phyloP scores from a whole-genome alignment of 2,797 vertebrate species.

The Chrysolophus pictus region DNA sequence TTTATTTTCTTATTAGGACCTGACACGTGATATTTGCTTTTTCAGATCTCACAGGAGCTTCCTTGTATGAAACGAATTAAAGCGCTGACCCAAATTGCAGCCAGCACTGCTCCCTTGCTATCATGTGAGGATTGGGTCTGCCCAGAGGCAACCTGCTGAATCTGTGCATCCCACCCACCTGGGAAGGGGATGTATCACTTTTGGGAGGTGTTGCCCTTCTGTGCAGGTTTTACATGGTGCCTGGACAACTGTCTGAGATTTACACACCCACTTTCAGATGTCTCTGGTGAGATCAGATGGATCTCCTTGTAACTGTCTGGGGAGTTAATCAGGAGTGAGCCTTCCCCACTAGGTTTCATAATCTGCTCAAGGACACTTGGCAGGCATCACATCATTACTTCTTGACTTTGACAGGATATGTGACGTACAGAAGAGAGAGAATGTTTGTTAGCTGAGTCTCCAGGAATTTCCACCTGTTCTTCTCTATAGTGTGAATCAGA shows the following conservation, averaged over 20 bases:
- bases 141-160: background rate
- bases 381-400: background rate
- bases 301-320: background rate
- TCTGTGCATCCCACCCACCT: background rate
- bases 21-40: background rate
- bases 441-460: background rate
- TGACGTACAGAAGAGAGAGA: background rate
- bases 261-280: background rate
- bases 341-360: background rate
- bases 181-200: background rate
- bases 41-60: background rate
- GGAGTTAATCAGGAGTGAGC: constrained; percentile 21
- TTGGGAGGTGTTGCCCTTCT: background rate
- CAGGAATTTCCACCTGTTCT: background rate
- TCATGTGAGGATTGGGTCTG: background rate
- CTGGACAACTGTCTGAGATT: background rate
- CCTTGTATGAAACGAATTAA: background rate
- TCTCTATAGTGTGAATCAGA: rapidly evolving
- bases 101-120: rapidly evolving
- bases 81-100: rapidly evolving
- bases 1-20: constrained; percentile 16
- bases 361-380: constrained; percentile 16
- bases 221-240: background rate
- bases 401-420: background rate
- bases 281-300: background rate